These are phyloP conservation scores for Eupithecia centaureata DNA, from an alignment of 2,888 invertebrate species.

Conservation along the genomic window DNA sequence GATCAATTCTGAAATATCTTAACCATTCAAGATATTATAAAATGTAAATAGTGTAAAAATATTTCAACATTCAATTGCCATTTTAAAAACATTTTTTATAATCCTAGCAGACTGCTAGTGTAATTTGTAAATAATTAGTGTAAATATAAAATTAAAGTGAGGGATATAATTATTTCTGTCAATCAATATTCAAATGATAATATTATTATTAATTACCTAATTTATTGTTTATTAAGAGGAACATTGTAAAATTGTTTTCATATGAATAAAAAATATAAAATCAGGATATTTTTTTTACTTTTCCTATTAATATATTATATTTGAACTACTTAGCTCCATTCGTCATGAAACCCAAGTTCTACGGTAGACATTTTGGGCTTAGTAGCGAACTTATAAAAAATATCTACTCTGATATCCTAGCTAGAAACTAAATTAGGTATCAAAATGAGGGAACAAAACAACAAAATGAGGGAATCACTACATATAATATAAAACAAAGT, in stretches of 20 bases:
- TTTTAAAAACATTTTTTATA: conserved; percentile 59
- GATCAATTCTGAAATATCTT: conserved; percentile 5
- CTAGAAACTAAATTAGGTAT: too few relatives aligned
- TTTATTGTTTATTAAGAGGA: conserved; percentile 75
- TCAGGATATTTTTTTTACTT: neutral
- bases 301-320: neutral
- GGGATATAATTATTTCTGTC: conserved; percentile 76
- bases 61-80: conserved; percentile 46
- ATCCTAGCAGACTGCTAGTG: conserved; percentile 62
- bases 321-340: too few relatives aligned
- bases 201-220: conserved; percentile 64
- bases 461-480: too few relatives aligned
- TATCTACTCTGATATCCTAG: too few relatives aligned
- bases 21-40: conserved; percentile 20
- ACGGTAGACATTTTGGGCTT: too few relatives aligned
- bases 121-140: conserved; percentile 74
- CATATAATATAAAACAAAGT: too few relatives aligned
- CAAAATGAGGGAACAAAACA: too few relatives aligned
- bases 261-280: conserved; percentile 71
- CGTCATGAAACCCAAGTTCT: too few relatives aligned
- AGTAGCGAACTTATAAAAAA: too few relatives aligned
- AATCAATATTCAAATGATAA: conserved; percentile 69
- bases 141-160: conserved; percentile 70
- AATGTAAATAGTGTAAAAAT: conserved; percentile 78
- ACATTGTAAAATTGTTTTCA: conserved; percentile 81